Evolutionary conservation across 2,888 invertebrate species (phyloP), one percentile per base, ranked within the genome.

Genomic region (Drosophila quinaria): DNA sequence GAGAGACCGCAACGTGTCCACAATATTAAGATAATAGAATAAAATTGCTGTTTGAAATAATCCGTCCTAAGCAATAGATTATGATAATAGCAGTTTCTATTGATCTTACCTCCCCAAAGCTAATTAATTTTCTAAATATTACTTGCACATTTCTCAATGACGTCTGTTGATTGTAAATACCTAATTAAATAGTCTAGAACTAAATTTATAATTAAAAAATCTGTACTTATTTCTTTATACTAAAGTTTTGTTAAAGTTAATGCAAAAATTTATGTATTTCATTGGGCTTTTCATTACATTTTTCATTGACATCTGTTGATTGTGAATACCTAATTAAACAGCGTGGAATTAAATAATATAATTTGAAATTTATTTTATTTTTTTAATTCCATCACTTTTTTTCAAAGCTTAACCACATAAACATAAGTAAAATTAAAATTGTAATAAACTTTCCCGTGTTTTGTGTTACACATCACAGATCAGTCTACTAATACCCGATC

Each of bases 111-210:
- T 4, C 19, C 19, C 33, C 15, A 5, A 19, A 50, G 11, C 44
- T 46, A 31, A 55, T 71, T 59, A 51, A 55, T 46, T 39, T 46
- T 41, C 44, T n/a, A 39, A 37, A 0, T 22, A 74, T 69, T 60
- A 44, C 54, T 56, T 29, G 31, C 37, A 17, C 15, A 37, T 35
- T 54, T 56, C 56, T 46, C 9, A 44, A 29, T 67, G 41, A 44
- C 56, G 42, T 33, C 35, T 42, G 5, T 35, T 33, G 25, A 41
- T 51, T 51, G 25, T 33, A 15, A 15, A 41, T 29, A 19, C 11
- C 10, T 35, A 41, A 41, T 54, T 55, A 46, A 39, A 22, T 37
- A 10, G 1, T 13, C 5, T 9, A 10, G 2, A 15, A 29, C 1
- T 17, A 19, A 25, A 25, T 37, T 22, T n/a, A 31, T 41, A 25